These are phyloP conservation scores for Rhagoletis zephyria DNA, from an alignment of 1,140 invertebrate species.

Conservation along the genomic window DNA sequence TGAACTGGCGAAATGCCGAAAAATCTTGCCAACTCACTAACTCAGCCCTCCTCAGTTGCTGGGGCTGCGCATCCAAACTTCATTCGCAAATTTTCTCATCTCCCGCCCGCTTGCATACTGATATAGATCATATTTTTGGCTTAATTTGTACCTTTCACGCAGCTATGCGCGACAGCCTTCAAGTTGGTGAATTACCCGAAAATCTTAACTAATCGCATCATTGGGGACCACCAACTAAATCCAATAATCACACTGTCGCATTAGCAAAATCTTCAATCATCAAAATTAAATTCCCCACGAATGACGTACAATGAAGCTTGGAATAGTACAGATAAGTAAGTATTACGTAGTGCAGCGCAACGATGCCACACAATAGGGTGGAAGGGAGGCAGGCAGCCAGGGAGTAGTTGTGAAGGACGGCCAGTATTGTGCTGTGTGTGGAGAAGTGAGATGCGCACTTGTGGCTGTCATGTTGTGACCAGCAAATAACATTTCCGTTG, in stretches of 20 bases:
- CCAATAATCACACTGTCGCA: constrained; percentile 38
- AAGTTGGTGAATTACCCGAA: constrained; percentile 3
- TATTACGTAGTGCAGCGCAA: background rate
- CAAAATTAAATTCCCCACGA: constrained; percentile 39
- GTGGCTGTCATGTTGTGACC: constrained; percentile 45
- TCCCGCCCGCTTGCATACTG: background rate
- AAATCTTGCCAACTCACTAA: background rate
- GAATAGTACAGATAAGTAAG: background rate
- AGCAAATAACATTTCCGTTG: constrained; percentile 41
- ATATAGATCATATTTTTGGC: background rate
- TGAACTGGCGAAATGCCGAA: background rate
- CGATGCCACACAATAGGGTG: background rate
- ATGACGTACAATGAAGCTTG: background rate
- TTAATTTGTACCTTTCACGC: background rate
- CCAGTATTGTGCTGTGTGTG: background rate
- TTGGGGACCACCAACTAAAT: constrained; percentile 47
- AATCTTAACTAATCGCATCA: constrained; percentile 39
- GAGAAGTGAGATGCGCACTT: background rate
- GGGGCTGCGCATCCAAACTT: background rate
- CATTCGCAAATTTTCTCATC: background rate
- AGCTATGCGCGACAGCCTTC: background rate
- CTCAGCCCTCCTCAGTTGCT: background rate
- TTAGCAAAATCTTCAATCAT: constrained; percentile 50
- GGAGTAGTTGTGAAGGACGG: too few relatives aligned
- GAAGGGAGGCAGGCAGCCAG: background rate